A percentile compares a stretch with the other conserved stretches of the same genome.
Conservation (phyloP, 2,888 invertebrate genomes). For the Ectemnius continuus region DNA sequence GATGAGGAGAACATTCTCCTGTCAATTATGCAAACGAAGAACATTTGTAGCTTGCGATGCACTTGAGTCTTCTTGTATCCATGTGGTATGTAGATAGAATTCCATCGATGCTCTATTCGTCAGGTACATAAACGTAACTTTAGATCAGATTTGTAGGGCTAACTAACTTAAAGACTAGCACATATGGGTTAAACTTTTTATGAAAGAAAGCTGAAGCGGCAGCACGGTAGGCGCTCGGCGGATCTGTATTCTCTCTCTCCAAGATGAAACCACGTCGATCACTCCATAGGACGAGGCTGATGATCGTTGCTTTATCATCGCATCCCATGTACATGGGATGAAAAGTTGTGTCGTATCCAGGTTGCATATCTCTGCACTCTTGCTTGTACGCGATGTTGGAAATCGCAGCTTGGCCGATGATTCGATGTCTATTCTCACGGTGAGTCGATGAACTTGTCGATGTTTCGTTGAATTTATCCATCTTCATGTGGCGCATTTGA, state of each 20-base stretch:
- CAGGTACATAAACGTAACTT: conserved; percentile 74
- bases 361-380: conserved; percentile 23
- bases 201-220: conserved; percentile 35
- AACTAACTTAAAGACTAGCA: conserved; percentile 76
- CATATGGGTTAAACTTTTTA: conserved; percentile 62
- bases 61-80: conserved; percentile 61
- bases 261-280: conserved; percentile 43
- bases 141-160: conserved; percentile 72
- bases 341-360: conserved; percentile 39
- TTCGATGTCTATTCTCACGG: conserved; percentile 37
- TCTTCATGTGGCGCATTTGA: conserved; percentile 53
- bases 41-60: conserved; percentile 47
- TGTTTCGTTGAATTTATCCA: conserved; percentile 41
- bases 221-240: conserved; percentile 29
- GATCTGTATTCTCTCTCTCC: conserved; percentile 42
- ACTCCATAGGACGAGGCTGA: conserved; percentile 1
- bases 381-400: conserved; percentile 32
- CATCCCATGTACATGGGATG: conserved; percentile 37
- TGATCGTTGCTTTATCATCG: conserved; percentile 36
- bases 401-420: conserved; percentile 28
- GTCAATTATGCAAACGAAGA: conserved; percentile 32
- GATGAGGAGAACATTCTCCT: conserved; percentile 28
- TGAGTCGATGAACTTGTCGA: conserved; percentile 30
- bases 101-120: conserved; percentile 77
- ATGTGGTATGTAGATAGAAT: conserved; percentile 58